These are phyloP conservation scores for Moxostoma hubbsi DNA, from an alignment of 2,797 vertebrate genomes.

Conservation along the genomic window DNA sequence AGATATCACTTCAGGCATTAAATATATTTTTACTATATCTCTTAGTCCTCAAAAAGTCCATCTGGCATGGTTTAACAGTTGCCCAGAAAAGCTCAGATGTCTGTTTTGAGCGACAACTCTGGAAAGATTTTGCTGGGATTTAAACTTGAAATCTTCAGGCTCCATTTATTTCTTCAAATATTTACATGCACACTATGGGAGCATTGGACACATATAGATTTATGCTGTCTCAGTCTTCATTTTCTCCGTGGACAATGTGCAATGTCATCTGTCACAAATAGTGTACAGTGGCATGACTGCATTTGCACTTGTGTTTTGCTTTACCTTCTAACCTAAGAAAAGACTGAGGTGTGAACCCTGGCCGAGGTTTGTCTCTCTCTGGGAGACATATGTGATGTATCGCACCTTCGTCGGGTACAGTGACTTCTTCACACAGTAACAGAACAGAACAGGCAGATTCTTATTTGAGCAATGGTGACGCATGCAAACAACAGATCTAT, in stretches of 20 bases:
- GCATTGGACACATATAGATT: not conserved
- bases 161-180: slow-evolving; percentile 11
- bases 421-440: slow-evolving; percentile 64
- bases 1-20: slow-evolving; percentile 1
- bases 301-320: slow-evolving; percentile 33
- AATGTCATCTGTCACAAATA: slow-evolving; percentile 35
- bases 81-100: slow-evolving; percentile 25
- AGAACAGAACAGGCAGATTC: slow-evolving; percentile 67
- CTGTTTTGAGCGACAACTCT: slow-evolving; percentile 26
- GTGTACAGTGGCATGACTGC: slow-evolving; percentile 38
- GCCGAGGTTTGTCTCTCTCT: slow-evolving; percentile 52
- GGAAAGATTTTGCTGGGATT: slow-evolving; percentile 44
- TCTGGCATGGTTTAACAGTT: slow-evolving; percentile 16
- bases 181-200: not conserved
- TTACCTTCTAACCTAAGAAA: slow-evolving; percentile 46
- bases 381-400: slow-evolving; percentile 66
- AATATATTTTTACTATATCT: not conserved
- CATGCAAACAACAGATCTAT: slow-evolving; percentile 43
- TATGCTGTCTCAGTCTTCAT: not conserved
- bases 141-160: slow-evolving; percentile 42
- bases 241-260: not conserved
- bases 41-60: not conserved
- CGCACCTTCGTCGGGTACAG: slow-evolving; percentile 64
- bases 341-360: slow-evolving; percentile 50
- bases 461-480: slow-evolving; percentile 55